phyloP scores from a whole-genome alignment of 2,797 vertebrate genomes.

The Platyrinchus mystaceus region DNA sequence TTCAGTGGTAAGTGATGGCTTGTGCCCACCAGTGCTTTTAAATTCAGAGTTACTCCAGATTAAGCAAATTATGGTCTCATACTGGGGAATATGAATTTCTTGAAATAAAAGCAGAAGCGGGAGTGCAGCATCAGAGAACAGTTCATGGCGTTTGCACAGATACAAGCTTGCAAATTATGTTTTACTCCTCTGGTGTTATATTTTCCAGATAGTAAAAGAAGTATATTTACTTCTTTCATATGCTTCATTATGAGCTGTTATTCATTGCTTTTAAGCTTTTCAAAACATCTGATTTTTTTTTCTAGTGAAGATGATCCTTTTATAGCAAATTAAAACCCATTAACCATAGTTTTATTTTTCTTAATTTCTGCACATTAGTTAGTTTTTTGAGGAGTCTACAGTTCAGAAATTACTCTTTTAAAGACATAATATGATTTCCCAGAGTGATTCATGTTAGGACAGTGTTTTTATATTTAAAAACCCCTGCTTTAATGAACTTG shows the following conservation, averaged over 20 bases:
- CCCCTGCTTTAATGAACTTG: neutral
- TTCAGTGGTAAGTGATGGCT: constrained; percentile 65
- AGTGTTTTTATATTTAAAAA: neutral
- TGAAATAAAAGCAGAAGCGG: neutral
- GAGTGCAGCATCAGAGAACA: neutral
- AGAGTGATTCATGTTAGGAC: neutral
- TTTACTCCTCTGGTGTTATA: neutral
- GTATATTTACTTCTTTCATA: neutral
- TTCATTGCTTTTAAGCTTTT: neutral
- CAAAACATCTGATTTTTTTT: neutral
- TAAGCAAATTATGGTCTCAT: neutral
- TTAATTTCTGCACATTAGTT: neutral
- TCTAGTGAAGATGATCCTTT: neutral
- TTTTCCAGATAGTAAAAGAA: neutral
- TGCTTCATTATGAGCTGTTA: neutral
- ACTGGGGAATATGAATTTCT: neutral
- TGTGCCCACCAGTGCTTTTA: neutral
- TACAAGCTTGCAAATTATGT: neutral
- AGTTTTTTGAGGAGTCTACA: neutral
- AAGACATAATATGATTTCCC: neutral
- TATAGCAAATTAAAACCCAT: neutral
- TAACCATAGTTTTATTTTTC: neutral
- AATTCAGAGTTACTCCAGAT: neutral
- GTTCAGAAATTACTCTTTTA: neutral
- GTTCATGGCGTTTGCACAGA: neutral